Evolutionary conservation across 2,113 vertebrate species (phyloP).

Genomic region (Micromys minutus): DNA sequence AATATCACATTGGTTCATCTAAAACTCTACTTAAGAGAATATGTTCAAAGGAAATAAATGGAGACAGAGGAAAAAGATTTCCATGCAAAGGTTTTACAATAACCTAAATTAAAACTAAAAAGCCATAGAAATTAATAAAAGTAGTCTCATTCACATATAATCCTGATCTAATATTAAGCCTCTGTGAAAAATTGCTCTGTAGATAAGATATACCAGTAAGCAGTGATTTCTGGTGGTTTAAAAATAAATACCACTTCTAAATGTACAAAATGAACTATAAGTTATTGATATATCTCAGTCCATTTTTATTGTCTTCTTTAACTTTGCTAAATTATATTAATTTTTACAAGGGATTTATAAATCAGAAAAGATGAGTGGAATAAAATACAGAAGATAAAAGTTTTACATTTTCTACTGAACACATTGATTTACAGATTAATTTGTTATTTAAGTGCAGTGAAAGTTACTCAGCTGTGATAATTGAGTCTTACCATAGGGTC

Average conservation of each 20-base stretch:
- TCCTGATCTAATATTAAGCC: neutral
- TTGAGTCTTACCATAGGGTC: neutral
- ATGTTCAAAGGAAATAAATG: neutral
- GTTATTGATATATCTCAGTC: neutral
- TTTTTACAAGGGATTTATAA: neutral
- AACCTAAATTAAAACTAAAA: slow-evolving; percentile 2
- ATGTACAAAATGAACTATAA: neutral
- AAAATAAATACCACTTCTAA: neutral
- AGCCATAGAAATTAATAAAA: neutral
- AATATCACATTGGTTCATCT: neutral
- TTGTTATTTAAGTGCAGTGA: slow-evolving; percentile 47
- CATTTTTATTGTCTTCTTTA: neutral
- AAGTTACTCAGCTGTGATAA: slow-evolving; percentile 44
- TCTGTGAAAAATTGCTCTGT: neutral
- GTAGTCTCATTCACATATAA: neutral
- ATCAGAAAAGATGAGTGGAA: neutral
- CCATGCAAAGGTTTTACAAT: neutral
- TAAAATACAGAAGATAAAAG: neutral
- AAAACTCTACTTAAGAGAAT: neutral
- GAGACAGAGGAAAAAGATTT: neutral
- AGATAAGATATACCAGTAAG: neutral
- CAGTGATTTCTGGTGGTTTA: neutral
- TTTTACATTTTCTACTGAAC: neutral
- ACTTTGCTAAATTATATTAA: neutral
- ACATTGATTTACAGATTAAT: slow-evolving; percentile 42